A percentile compares a stretch with the other conserved stretches of the same genome.
These are phyloP conservation scores for Neelides folsomi DNA, from an alignment of 2,888 invertebrate genomes.

Conservation along the genomic window DNA sequence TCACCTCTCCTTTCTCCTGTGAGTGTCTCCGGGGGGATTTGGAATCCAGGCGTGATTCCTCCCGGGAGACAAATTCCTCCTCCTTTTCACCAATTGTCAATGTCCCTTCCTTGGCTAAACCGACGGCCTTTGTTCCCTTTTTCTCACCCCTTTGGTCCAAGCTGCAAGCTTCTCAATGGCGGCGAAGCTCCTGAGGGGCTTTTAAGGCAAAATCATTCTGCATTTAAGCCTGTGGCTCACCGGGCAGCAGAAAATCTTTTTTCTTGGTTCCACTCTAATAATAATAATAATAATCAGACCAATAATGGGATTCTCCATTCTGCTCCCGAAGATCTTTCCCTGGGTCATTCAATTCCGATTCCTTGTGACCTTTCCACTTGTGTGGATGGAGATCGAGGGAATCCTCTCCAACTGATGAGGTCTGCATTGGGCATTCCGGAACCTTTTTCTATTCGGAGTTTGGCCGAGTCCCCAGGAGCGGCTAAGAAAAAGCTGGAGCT, in stretches of 20 bases:
- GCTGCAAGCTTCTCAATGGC: conserved; percentile 14
- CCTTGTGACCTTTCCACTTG: background rate
- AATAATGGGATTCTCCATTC: background rate
- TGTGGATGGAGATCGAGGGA: background rate
- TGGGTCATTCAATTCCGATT: background rate
- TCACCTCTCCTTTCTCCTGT: conserved; percentile 17
- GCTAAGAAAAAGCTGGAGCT: background rate
- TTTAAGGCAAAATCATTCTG: conserved; percentile 19
- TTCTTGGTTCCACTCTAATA: conserved; percentile 23
- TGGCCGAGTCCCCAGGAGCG: background rate
- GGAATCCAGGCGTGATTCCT: conserved; percentile 27
- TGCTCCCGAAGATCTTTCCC: conserved; percentile 7
- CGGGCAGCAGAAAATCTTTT: conserved; percentile 24
- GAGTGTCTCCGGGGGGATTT: conserved; percentile 19
- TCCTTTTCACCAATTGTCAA: conserved; percentile 28
- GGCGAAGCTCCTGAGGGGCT: conserved; percentile 12
- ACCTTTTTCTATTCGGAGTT: background rate
- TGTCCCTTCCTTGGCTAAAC: conserved; percentile 24
- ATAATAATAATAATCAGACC: conserved; percentile 9
- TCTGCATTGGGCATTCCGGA: background rate
- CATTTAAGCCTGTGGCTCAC: conserved; percentile 20
- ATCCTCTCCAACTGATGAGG: background rate
- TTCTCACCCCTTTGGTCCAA: conserved; percentile 32
- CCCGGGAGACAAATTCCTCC: conserved; percentile 8
- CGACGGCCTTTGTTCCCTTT: conserved; percentile 31